These are phyloP conservation scores for Bembecia ichneumoniformis DNA, from an alignment of 2,888 invertebrate species.

Conservation along the genomic window DNA sequence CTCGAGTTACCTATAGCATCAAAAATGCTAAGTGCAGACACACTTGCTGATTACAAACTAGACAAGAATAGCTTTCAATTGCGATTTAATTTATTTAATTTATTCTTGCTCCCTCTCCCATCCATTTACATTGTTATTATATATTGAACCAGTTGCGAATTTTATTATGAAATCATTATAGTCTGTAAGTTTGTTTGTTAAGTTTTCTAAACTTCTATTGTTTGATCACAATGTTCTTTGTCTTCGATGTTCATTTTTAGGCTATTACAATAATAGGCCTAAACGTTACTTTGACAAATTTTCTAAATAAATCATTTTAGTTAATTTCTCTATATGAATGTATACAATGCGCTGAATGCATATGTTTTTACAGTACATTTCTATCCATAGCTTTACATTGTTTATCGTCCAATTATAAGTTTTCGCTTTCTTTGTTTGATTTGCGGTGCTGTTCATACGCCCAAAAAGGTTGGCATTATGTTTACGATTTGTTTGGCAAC, in stretches of 20 bases:
- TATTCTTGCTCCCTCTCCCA: conserved; percentile 18
- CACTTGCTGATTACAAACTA: conserved; percentile 19
- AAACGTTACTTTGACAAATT: too few relatives aligned
- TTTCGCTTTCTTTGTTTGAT: background rate
- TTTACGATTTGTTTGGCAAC: conserved; percentile 11
- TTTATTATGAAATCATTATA: too few relatives aligned
- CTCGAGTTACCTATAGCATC: conserved; percentile 9
- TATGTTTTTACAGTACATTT: background rate
- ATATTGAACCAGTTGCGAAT: background rate
- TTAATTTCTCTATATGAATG: too few relatives aligned
- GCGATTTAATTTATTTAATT: conserved; percentile 44
- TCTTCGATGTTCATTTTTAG: too few relatives aligned
- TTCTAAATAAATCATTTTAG: too few relatives aligned
- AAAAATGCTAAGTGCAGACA: conserved; percentile 13
- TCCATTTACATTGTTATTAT: conserved; percentile 13
- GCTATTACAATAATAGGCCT: too few relatives aligned
- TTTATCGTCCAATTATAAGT: background rate
- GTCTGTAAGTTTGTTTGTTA: too few relatives aligned
- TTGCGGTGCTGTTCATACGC: background rate
- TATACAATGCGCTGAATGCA: too few relatives aligned
- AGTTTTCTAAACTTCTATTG: too few relatives aligned
- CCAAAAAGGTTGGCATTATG: conserved; percentile 6
- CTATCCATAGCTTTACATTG: conserved; percentile 1
- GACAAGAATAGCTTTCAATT: conserved; percentile 48
- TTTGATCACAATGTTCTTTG: too few relatives aligned